Evolutionary conservation across 2,797 vertebrate species (phyloP), one percentile per base, ranked within the genome.

Genomic region (Ficedula albicollis): DNA sequence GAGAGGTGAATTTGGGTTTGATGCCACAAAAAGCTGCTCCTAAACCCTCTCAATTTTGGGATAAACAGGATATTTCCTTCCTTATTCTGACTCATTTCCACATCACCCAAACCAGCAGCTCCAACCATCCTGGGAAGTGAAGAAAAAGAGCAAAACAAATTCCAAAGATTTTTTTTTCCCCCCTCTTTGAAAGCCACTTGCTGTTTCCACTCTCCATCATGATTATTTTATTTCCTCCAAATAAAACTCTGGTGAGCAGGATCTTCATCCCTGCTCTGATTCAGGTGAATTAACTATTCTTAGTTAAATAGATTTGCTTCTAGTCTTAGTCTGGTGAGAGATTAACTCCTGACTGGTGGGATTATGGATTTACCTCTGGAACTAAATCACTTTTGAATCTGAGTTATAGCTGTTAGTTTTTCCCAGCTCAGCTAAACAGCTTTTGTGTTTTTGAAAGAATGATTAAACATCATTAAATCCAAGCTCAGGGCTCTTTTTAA

Each of bases 221-320:
- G 3, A 94, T 82, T 34, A 58, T 30, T 36, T 34, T 32, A 41
- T 20, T 91, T 72, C 60, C 84, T 91, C 52, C 55, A 91, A 83
- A 81, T 9, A 79, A 51, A 89, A 96, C 77, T 76, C 72, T 10
- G 70, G 10, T 5, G 46, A 89, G 76, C 84, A 72, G 73, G 66
- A 64, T 80, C 51, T 73, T 63, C 77, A 36, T 26, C 62, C 58
- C 66, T 13, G 48, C 77, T 64, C 68, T 58, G 86, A 51, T 70
- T 87, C 85, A 95, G 84, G 92, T 96, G 88, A 94, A 96, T 95
- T 91, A 93, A 90, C 92, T 96, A 95, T 96, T 97, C 95, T 96
- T 95, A 91, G 88, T 94, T 72, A 95, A 86, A 95, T 5, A 96
- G 94, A 95, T 93, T 89, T 95, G 54, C 76, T 80, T 85, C 92